Percentiles rank a stretch among this genome's conserved stretches.
Evolutionary conservation across 2,113 vertebrate genomes (phyloP).

Genomic region (Pygoscelis antarcticus): DNA sequence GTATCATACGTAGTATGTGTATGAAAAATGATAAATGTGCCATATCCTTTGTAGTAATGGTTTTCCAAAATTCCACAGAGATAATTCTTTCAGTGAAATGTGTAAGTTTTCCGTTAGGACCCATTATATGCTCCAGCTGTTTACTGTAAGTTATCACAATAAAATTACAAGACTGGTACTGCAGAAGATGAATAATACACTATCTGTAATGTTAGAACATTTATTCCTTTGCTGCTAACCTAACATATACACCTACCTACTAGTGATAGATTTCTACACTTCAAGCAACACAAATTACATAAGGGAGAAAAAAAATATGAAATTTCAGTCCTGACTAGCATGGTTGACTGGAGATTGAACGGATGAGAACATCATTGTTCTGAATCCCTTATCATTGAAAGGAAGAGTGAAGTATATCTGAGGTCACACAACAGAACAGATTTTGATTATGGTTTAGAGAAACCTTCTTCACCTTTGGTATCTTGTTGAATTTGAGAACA

Average conservation of each 20-base stretch:
- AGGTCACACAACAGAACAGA: constrained; percentile 26
- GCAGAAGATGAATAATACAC: neutral
- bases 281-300: constrained; percentile 19
- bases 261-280: neutral
- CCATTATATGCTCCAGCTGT: neutral
- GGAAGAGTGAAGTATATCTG: constrained; percentile 20
- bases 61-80: neutral
- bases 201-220: neutral
- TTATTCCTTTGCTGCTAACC: neutral
- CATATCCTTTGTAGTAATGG: neutral
- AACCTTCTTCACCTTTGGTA: constrained; percentile 36
- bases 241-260: neutral
- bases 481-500: neutral
- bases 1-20: neutral
- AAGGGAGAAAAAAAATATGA: neutral
- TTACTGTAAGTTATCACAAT: neutral
- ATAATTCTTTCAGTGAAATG: neutral
- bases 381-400: neutral
- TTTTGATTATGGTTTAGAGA: constrained; percentile 59
- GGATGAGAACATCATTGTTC: neutral
- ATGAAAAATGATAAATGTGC: neutral
- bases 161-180: neutral
- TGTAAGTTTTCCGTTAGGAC: neutral
- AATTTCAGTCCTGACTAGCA: neutral
- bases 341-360: constrained; percentile 11